Evolutionary conservation across 2,888 invertebrate genomes (phyloP).

Genomic region (Vanessa cardui): DNA sequence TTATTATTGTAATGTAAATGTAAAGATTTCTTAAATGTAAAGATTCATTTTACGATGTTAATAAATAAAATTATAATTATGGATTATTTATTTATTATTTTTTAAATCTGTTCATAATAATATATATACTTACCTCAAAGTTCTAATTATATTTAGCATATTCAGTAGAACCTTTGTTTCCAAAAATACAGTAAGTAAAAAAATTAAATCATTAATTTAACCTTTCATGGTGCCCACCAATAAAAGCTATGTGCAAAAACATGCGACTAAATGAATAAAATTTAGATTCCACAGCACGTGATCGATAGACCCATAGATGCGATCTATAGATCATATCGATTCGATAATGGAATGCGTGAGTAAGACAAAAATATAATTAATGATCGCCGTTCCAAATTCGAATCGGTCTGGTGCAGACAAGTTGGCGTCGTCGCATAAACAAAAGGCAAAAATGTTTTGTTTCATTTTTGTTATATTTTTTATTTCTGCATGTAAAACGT

Average conservation of each 20-base stretch:
- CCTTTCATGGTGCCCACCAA: constrained; percentile 28
- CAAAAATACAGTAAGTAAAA: background rate
- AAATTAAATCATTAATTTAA: constrained; percentile 25
- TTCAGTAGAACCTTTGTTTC: background rate
- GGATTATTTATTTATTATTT: no score
- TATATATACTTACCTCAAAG: no score
- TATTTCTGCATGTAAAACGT: constrained; percentile 71
- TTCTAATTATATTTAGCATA: no score
- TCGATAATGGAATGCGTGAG: constrained; percentile 82
- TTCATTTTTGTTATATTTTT: constrained; percentile 61
- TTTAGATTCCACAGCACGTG: constrained; percentile 77
- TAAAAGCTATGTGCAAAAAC: constrained; percentile 71
- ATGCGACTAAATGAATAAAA: constrained; percentile 79
- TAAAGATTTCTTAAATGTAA: no score
- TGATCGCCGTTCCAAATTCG: constrained; percentile 78
- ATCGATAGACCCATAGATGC: constrained; percentile 81
- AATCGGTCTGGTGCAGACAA: constrained; percentile 80
- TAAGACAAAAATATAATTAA: constrained; percentile 83
- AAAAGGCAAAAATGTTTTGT: constrained; percentile 75
- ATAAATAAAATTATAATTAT: background rate
- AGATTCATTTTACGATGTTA: background rate
- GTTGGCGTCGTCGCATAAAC: constrained; percentile 81
- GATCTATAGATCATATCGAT: constrained; percentile 82
- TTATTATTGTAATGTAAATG: no score
- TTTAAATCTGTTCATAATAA: no score